These are phyloP conservation scores for Pelecanoides urinatrix DNA, from an alignment of 2,113 vertebrate species.

Conservation along the genomic window DNA sequence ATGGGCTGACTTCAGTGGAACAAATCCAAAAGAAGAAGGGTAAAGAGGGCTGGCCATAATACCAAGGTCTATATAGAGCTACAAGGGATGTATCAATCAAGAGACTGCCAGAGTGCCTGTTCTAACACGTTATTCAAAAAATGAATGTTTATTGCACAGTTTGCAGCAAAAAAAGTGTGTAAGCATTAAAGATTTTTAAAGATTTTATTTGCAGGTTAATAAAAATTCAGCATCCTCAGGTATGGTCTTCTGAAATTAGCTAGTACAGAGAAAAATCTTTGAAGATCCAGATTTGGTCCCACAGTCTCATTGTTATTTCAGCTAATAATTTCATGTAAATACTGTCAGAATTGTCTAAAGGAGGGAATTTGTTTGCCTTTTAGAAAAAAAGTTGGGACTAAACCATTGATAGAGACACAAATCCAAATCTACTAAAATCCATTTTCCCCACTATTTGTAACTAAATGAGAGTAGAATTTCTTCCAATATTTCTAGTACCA, in stretches of 20 bases:
- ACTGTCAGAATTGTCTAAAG: background rate
- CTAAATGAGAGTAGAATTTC: background rate
- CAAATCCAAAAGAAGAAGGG: background rate
- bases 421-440: background rate
- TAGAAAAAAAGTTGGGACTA: background rate
- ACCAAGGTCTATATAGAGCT: background rate
- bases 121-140: background rate
- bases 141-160: background rate
- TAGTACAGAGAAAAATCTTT: background rate
- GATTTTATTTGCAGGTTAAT: background rate
- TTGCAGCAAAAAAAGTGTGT: background rate
- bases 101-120: background rate
- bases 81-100: background rate
- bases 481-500: background rate
- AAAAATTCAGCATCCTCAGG: background rate
- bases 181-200: background rate
- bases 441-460: background rate
- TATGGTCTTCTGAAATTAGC: background rate
- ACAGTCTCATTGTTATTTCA: background rate
- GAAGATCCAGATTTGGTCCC: background rate
- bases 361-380: background rate
- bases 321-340: background rate
- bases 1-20: background rate
- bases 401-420: background rate
- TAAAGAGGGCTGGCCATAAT: background rate